Evolutionary conservation across 2,888 invertebrate genomes (phyloP).

Genomic region (Microplitis deprimator): DNA sequence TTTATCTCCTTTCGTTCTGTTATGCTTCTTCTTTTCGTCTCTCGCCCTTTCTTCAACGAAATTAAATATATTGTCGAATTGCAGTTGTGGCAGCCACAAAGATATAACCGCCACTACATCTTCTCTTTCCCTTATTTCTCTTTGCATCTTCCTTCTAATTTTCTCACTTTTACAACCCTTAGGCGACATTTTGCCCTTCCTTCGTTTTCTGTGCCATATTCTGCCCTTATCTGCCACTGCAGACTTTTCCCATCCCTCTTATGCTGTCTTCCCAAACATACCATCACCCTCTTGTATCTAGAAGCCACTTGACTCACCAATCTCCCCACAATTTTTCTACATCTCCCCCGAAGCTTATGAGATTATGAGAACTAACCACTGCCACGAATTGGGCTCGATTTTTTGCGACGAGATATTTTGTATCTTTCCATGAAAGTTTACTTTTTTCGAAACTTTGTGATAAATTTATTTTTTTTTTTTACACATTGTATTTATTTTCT

Average conservation of each 20-base stretch:
- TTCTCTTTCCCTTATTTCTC: conserved; percentile 39
- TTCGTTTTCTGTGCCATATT: conserved; percentile 37
- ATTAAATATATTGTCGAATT: conserved; percentile 58
- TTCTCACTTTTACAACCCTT: conserved; percentile 46
- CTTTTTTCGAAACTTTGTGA: conserved; percentile 27
- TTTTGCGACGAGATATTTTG: conserved; percentile 28
- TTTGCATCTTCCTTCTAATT: conserved; percentile 43
- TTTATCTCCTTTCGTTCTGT: conserved; percentile 50
- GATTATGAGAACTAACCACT: conserved; percentile 8
- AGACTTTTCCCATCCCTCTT: conserved; percentile 60
- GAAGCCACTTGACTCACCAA: conserved; percentile 57
- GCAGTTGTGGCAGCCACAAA: conserved; percentile 62
- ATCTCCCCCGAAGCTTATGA: conserved; percentile 27
- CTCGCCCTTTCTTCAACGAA: conserved; percentile 45
- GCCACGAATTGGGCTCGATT: conserved; percentile 13
- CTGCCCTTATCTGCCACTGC: conserved; percentile 67
- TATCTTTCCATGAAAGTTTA: background rate
- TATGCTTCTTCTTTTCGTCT: conserved; percentile 47
- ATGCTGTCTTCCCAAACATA: conserved; percentile 61
- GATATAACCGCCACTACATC: conserved; percentile 54
- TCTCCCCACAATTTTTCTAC: conserved; percentile 47
- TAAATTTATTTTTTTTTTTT: conserved; percentile 1
- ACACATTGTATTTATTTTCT: too few relatives aligned
- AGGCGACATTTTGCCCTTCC: conserved; percentile 36
- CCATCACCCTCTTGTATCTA: conserved; percentile 61